A percentile compares a stretch with the other conserved stretches of the same genome.
These are phyloP conservation scores for Tauraco erythrolophus DNA, from an alignment of 2,113 vertebrate species.

Conservation along the genomic window DNA sequence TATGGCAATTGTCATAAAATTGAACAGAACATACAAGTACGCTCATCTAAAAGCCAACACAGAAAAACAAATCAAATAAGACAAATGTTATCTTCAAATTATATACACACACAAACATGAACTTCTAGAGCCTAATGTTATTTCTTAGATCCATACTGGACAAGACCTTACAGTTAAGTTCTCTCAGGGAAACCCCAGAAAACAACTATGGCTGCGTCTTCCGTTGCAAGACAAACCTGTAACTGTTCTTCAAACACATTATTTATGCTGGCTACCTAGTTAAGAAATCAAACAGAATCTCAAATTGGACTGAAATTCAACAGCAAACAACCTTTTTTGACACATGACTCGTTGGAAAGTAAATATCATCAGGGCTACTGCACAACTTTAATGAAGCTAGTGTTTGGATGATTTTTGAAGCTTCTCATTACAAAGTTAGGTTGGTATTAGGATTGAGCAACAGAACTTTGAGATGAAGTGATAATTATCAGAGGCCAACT, in stretches of 20 bases:
- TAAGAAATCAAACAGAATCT: background rate
- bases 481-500: background rate
- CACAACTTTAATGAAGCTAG: background rate
- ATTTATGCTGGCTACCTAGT: background rate
- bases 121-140: background rate
- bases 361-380: background rate
- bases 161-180: background rate
- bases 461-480: background rate
- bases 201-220: background rate
- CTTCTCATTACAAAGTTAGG: background rate
- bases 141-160: background rate
- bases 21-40: background rate
- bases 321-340: background rate
- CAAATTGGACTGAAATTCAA: background rate
- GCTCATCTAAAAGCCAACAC: background rate
- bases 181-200: background rate
- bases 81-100: background rate
- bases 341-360: background rate
- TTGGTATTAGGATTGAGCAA: constrained; percentile 23
- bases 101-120: background rate
- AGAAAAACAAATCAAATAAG: background rate
- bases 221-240: background rate
- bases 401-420: background rate
- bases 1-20: background rate
- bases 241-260: background rate